Evolutionary conservation across 1,140 invertebrate species (phyloP), one percentile per base, ranked within the genome.

Genomic region (Ceratosolen fusciceps): DNA sequence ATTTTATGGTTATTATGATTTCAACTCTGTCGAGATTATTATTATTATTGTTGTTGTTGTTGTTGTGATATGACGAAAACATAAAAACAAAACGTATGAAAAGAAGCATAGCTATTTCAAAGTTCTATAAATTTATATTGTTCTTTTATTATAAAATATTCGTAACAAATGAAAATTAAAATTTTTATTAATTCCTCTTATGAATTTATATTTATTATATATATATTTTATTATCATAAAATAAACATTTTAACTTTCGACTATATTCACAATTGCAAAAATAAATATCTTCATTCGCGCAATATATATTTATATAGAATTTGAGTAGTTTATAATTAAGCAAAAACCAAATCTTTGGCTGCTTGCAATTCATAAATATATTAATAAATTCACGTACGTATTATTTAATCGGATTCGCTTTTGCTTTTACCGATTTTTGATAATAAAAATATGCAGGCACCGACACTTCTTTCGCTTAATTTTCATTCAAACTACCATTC

Each of bases 401-500:
- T 56, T 31, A 73, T 47, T 68, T 43, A 24, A 74, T 71, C 29
- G 73, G 43, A 80, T 60, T 43, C 19, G 49, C 62, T 37, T 65
- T 58, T 52, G 52, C 21, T 43, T 62, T 60, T 70, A 26, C 9
- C 62, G 37, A 49, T 65, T 70, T 79, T 67, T 82, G n/a, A n/a
- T n/a, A 79, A 34, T 60, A 80, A 80, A 80, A 81, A 77, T 85
- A 88, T 89, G 88, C 89, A 90, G 89, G 89, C 89, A 90, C 89
- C 89, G 89, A 90, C 89, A 88, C 81, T 74, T 80, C 79, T 80
- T 77, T 76, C 19, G n/a, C 14, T 58, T 21, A 34, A 47, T 21
- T 16, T 14, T 76, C 58, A 29, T 72, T 47, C 26, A 76, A 52
- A 62, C 21, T 43, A 72, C 26, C 29, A 24, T 16, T 47, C 34